Evolutionary conservation across 2,113 vertebrate genomes (phyloP), one percentile per base, ranked within the genome.

Genomic region (Toxotes jaculatrix): DNA sequence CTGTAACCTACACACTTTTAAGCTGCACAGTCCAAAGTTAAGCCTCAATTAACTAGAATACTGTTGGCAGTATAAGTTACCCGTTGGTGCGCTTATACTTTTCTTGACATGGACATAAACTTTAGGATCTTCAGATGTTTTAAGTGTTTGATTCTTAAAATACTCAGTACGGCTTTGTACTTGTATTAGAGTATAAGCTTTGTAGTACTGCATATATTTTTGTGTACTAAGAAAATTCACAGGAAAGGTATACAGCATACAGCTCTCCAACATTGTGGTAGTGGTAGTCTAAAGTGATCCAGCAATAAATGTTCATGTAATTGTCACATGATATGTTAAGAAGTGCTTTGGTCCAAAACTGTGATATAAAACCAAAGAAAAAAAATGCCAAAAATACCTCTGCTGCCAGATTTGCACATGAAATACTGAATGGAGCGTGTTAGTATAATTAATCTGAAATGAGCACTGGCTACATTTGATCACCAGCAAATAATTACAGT

Each of bases 401-500:
- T 36, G 49, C 32, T 60, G 32, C 19, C 13, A n/a, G 45, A 27
- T 7, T 51, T 63, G 49, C 23, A 79, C 34, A 31, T 42, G 0
- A 23, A n/a, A 59, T 64, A 53, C 34, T 76, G n/a, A n/a, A 51
- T 61, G 10, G 31, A 73, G 10, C 5, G 79, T n/a, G 45, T 36
- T 10, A 40, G 34, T 71, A 49, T 73, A 79, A 87, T 88, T 80
- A 75, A 68, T 77, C 23, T 82, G 31, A 73, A 79, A 64, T 40
- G 32, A 81, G 60, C 56, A 34, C 1, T 65, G 64, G 36, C 60
- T 72, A 61, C 62, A 73, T 66, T 56, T 74, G 68, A 91, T 78
- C 47, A 64, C 40, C 10, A 60, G 76, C 16, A 32, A 63, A 68
- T 80, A 79, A 87, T 86, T 82, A 78, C 79, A 84, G 77, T 36